phyloP scores from a whole-genome alignment of 2,888 invertebrate species.

The Glyphotaelius pellucidus region DNA sequence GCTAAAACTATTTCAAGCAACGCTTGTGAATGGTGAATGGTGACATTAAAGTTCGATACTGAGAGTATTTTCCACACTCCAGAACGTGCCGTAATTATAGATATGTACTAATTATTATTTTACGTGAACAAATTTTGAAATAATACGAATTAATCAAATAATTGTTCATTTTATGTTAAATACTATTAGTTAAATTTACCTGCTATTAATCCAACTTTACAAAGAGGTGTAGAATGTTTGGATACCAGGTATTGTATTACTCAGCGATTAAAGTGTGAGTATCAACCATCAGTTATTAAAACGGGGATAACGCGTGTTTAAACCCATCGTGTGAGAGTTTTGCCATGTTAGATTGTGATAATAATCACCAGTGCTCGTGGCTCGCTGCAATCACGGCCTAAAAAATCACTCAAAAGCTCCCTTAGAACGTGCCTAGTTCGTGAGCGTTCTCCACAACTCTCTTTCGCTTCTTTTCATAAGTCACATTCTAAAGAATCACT shows the following conservation, averaged over 20 bases:
- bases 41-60: too few species aligned
- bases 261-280: not conserved
- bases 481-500: conserved; percentile 61
- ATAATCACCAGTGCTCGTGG: conserved; percentile 52
- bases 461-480: conserved; percentile 22
- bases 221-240: not conserved
- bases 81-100: too few species aligned
- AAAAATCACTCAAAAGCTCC: conserved; percentile 56
- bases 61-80: too few species aligned
- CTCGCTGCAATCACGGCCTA: conserved; percentile 37
- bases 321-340: conserved; percentile 39
- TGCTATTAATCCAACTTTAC: not conserved
- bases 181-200: too few species aligned
- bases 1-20: too few species aligned
- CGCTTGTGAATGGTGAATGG: too few species aligned
- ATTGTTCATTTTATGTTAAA: too few species aligned
- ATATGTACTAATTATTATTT: too few species aligned
- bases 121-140: too few species aligned
- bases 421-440: conserved; percentile 54
- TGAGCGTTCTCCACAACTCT: conserved; percentile 1
- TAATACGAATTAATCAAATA: too few species aligned
- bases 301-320: not conserved
- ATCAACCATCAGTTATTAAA: conserved; percentile 22
- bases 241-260: not conserved
- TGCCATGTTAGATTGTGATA: conserved; percentile 51